Evolutionary conservation across 2,797 vertebrate genomes (phyloP), one percentile per base, ranked within the genome.

Genomic region (Pyrrhura leucotis): DNA sequence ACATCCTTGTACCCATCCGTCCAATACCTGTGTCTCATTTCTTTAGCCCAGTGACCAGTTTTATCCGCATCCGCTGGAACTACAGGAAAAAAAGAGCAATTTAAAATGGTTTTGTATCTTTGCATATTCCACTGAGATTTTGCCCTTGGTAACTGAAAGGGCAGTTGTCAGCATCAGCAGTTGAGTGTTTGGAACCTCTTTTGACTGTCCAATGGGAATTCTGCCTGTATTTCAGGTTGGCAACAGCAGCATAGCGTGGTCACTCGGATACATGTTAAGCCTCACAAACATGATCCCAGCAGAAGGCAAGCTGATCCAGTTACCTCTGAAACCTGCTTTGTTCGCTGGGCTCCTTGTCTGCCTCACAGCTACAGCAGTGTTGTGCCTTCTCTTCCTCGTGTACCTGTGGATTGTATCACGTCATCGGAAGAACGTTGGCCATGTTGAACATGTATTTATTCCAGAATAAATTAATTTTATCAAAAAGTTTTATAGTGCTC

Each of bases 221-320:
- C 10, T 67, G 31, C 83, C 68, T 91, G 6, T 85, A 45, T 95
- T 92, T 23, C 98, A 99, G 99, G 98, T 99, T 87, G 98, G 98
- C 39, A 97, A 98, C 19, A 99, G 98, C 97, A 99, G 98, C 88
- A 98, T 99, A 71, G 98, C 98, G 4, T 99, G 99, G 99, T 99
- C 99, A 88, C 97, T 99, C 1, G 99, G 99, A 76, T 99, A 99
- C 98, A 99, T 99, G 99, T 97, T 99, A 76, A 98, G 96, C 68
- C 98, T 98, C 96, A 99, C 99, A 31, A 99, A 99, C 97, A 99
- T 99, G 99, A 99, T 99, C 93, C 99, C 99, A 9, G 99, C 99
- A 10, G 98, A 98, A 81, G 97, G 98, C 61, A 98, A 98, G 51
- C 94, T 98, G 77, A 96, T 98, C 92, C 97, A 93, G 53, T 84